Evolutionary conservation across 2,888 invertebrate genomes (phyloP), one percentile per base, ranked within the genome.

Genomic region (Andrena marginata): DNA sequence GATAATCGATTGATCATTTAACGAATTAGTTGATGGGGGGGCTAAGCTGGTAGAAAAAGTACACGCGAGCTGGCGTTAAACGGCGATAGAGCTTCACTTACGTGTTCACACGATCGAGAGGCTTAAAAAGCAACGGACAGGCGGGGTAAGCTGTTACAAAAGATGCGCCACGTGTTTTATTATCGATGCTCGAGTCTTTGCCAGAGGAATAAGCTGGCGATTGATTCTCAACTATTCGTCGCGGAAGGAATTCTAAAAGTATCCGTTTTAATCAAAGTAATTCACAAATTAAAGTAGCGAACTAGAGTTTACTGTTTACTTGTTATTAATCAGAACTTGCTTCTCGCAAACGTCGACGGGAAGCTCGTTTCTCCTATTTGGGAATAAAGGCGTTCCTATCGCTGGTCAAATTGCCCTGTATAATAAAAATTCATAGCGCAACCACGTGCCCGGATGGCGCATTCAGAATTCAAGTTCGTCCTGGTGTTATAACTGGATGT

Each of bases 1-100:
- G 91, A 93, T 93, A 93, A 93, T 93, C 90, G 93, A 93, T 93
- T 92, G 91, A 88, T 86, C 86, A 87, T 90, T 90, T 86, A 86
- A 83, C 87, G 84, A 88, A 89, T 90, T 90, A 84, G 78, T 85
- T 79, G 86, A 85, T 87, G 85, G 89, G 54, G 54, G 60, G 76
- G 60, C 63, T 68, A 80, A 64, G 73, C 56, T 35, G n/a, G 29
- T 29, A 42, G 51, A 59, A 64, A 78, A 78, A 68, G 26, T 64
- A 42, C 59, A 29, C 23, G 49, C 51, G 31, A 29, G 73, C 33
- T 26, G 20, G 20, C 59, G 56, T 48, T n/a, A 42, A 35, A 73
- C 59, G 63, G 42, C 42, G 7, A 3, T 13, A 13, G 23, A 23
- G 29, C 23, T 10, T 64, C 42, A 42, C 16, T 20, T 49, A n/a